A percentile compares a stretch with the other conserved stretches of the same genome.
These are phyloP conservation scores for Oegoconia quadripuncta DNA, from an alignment of 2,888 invertebrate genomes.

Conservation along the genomic window DNA sequence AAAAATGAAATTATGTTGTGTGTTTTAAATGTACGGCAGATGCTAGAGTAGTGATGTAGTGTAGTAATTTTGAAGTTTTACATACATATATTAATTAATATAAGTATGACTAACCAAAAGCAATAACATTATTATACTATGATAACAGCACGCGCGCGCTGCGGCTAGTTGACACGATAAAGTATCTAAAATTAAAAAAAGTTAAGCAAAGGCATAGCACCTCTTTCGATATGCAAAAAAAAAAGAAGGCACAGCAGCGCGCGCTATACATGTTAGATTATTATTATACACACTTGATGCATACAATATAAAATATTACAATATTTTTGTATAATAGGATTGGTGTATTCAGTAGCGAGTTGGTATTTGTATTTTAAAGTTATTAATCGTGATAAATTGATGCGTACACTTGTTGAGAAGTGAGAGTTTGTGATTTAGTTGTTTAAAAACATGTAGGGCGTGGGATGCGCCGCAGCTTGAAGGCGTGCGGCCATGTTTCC, in stretches of 20 bases:
- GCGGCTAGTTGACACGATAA: conserved; percentile 31
- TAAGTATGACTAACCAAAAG: conserved; percentile 72
- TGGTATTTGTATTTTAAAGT: conserved; percentile 66
- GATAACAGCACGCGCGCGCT: conserved; percentile 68
- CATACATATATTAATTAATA: conserved; percentile 50
- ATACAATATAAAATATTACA: conserved; percentile 63
- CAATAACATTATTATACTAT: conserved; percentile 64
- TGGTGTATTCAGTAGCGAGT: conserved; percentile 72
- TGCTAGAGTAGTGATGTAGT: conserved; percentile 73
- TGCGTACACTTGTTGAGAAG: conserved; percentile 49
- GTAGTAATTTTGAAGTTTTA: conserved; percentile 78
- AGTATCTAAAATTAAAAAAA: conserved; percentile 14
- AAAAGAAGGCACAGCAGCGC: conserved; percentile 52
- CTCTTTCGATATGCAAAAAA: conserved; percentile 3
- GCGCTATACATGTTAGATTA: conserved; percentile 51
- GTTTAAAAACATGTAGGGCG: conserved; percentile 42
- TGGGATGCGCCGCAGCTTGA: conserved; percentile 48
- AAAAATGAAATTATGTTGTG: conserved; percentile 59
- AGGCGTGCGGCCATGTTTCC: conserved; percentile 66
- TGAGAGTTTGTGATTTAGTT: conserved; percentile 53
- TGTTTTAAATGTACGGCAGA: conserved; percentile 72
- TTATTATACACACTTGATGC: conserved; percentile 69
- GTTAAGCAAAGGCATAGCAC: conserved; percentile 7
- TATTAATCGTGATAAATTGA: conserved; percentile 46
- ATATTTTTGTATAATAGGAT: conserved; percentile 76